Conservation (phyloP, 2,888 invertebrate genomes). For the Drosophila anomalata region DNA sequence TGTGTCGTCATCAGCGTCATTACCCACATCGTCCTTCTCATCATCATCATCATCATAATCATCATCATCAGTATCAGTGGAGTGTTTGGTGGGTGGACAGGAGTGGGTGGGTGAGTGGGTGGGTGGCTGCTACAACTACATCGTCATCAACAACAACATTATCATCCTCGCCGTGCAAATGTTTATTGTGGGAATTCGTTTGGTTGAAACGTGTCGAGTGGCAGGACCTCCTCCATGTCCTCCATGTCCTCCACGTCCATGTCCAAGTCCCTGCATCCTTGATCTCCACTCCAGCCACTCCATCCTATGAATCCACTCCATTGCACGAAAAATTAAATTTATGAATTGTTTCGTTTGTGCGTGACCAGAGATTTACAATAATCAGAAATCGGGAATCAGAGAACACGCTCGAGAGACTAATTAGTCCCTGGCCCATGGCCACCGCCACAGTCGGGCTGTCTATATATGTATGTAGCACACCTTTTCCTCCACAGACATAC, state of each 20-base stretch:
- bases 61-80: slow-evolving; percentile 38
- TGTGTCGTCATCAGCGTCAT: slow-evolving; percentile 75
- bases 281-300: not conserved
- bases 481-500: not conserved
- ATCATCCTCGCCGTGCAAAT: slow-evolving; percentile 69
- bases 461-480: not conserved
- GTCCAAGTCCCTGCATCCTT: slow-evolving; percentile 4
- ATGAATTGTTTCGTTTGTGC: slow-evolving; percentile 77
- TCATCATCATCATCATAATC: slow-evolving; percentile 30
- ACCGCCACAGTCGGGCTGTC: not conserved
- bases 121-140: slow-evolving; percentile 25
- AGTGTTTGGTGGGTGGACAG: not conserved
- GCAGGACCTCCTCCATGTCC: slow-evolving; percentile 11
- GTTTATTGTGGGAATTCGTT: slow-evolving; percentile 76
- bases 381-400: slow-evolving; percentile 76
- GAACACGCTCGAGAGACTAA: slow-evolving; percentile 78
- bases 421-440: slow-evolving; percentile 54
- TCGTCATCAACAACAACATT: slow-evolving; percentile 53
- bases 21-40: slow-evolving; percentile 49
- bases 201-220: slow-evolving; percentile 61
- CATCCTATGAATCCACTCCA: slow-evolving; percentile 12
- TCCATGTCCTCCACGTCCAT: not conserved
- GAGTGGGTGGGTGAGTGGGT: slow-evolving; percentile 2
- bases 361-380: slow-evolving; percentile 79
- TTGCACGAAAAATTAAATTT: slow-evolving; percentile 72